Percentiles rank a stretch among this genome's conserved stretches.
These are phyloP conservation scores for Peucedramus taeniatus DNA, from an alignment of 2,113 vertebrate species.

Conservation along the genomic window DNA sequence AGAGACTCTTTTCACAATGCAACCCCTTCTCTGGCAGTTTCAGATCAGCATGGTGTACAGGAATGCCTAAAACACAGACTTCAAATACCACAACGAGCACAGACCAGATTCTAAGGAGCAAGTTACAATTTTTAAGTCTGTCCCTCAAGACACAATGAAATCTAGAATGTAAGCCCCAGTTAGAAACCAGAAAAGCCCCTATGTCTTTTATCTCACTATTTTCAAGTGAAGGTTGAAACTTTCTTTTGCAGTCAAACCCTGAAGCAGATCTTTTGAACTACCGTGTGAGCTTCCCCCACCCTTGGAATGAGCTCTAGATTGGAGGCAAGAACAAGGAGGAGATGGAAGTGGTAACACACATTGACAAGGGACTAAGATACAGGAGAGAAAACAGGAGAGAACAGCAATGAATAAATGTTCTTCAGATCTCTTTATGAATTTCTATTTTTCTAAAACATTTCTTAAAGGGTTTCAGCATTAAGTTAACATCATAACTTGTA, in stretches of 20 bases:
- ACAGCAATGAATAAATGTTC: not conserved
- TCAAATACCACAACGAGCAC: not conserved
- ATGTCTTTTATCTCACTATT: not conserved
- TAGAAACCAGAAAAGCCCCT: not conserved
- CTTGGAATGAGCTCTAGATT: not conserved
- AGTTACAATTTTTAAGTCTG: not conserved
- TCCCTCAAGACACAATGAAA: not conserved
- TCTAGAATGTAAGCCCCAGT: not conserved
- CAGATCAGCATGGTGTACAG: not conserved
- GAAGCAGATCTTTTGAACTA: not conserved
- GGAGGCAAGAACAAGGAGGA: not conserved
- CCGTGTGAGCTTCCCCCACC: not conserved
- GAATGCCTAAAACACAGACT: not conserved
- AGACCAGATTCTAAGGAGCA: not conserved
- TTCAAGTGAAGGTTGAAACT: not conserved
- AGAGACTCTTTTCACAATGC: not conserved
- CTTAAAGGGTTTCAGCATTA: conserved; percentile 11
- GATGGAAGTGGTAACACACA: not conserved
- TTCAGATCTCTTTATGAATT: not conserved
- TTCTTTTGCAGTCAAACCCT: not conserved
- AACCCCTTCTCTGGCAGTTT: not conserved
- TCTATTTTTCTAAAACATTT: conserved; percentile 29
- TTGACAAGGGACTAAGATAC: not conserved
- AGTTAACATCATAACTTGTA: conserved; percentile 8
- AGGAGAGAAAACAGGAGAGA: not conserved